These are phyloP conservation scores for Tetramorium simillimum DNA, from an alignment of 1,140 invertebrate species.

Conservation along the genomic window DNA sequence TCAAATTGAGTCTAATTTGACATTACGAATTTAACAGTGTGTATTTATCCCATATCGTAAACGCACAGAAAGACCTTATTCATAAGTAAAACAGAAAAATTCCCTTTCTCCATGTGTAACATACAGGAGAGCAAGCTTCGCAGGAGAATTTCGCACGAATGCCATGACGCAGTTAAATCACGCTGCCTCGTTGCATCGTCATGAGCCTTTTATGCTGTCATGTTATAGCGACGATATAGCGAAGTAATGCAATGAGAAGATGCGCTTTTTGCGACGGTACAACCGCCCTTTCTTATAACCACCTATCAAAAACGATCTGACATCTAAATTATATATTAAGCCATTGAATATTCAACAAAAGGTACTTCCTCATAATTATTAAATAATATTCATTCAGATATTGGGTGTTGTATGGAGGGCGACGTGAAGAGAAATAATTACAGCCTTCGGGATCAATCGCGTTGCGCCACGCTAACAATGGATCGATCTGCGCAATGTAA, in stretches of 20 bases:
- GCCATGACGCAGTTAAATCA: conserved; percentile 53
- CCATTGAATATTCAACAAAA: conserved; percentile 14
- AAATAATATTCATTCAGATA: conserved; percentile 25
- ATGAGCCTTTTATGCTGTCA: conserved; percentile 51
- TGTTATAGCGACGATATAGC: conserved; percentile 19
- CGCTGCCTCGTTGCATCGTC: conserved; percentile 37
- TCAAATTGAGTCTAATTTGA: too few relatives aligned
- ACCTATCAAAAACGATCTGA: conserved; percentile 17
- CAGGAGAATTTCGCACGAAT: conserved; percentile 31
- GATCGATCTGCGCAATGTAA: neutral
- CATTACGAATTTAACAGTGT: too few relatives aligned
- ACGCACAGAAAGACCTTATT: neutral
- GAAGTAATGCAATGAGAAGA: conserved; percentile 45
- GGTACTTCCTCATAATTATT: conserved; percentile 12
- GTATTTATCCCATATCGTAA: neutral
- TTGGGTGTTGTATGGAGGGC: neutral
- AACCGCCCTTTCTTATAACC: neutral
- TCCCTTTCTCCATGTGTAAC: neutral
- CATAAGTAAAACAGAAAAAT: neutral
- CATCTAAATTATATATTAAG: conserved; percentile 48
- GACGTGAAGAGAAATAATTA: conserved; percentile 25
- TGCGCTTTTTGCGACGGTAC: conserved; percentile 24
- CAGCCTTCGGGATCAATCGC: neutral
- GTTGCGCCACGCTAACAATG: neutral
- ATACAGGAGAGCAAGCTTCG: neutral